Conservation (phyloP, 2,113 vertebrate species). For the Tenrec ecaudatus region DNA sequence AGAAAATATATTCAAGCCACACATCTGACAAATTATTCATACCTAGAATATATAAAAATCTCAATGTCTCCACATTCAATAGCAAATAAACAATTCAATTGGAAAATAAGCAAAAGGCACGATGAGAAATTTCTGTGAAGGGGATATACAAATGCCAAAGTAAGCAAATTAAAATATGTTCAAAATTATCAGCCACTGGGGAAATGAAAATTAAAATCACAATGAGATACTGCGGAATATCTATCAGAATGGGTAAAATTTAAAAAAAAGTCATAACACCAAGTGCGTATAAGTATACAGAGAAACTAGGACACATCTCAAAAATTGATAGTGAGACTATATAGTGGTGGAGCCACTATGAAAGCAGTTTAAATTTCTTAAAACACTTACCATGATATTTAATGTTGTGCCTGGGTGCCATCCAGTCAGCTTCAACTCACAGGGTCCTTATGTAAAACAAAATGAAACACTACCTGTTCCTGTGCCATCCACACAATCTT, state of each 20-base stretch:
- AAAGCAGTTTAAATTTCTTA: conserved; percentile 27
- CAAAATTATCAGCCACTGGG: not conserved
- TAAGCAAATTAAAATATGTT: not conserved
- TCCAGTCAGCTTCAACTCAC: too few relatives aligned
- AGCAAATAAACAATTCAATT: not conserved
- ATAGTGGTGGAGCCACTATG: not conserved
- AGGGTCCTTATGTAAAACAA: too few relatives aligned
- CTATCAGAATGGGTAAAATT: too few relatives aligned
- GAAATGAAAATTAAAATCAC: too few relatives aligned
- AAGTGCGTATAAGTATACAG: conserved; percentile 11
- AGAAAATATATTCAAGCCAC: not conserved
- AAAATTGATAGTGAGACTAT: not conserved
- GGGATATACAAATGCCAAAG: not conserved
- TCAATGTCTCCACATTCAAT: not conserved
- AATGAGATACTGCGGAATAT: too few relatives aligned
- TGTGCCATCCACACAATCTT: too few relatives aligned
- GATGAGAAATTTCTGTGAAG: not conserved
- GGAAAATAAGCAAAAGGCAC: not conserved
- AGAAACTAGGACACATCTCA: not conserved
- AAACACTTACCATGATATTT: too few relatives aligned
- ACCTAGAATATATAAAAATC: not conserved
- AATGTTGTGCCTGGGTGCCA: too few relatives aligned
- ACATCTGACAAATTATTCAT: not conserved
- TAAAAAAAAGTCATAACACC: not conserved
- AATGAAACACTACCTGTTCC: too few relatives aligned